Evolutionary conservation across 2,888 invertebrate genomes (phyloP).

Genomic region (Platycheirus albimanus): DNA sequence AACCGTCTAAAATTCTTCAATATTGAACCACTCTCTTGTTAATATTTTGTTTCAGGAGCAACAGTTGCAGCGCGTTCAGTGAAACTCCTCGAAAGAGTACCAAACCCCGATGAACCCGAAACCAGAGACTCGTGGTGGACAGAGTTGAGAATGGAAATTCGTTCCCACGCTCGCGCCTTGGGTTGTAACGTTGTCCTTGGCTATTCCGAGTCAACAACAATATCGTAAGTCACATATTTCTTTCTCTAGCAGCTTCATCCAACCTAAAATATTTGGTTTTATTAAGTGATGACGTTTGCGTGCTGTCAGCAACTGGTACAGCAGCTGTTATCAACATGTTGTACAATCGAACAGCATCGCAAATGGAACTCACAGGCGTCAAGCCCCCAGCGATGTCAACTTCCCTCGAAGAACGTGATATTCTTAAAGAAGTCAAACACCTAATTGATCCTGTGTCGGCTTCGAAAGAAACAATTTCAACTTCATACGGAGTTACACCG

Average conservation of each 20-base stretch:
- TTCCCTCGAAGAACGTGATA: slow-evolving; percentile 84
- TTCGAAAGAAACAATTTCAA: slow-evolving; percentile 76
- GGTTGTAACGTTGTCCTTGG: slow-evolving; percentile 97
- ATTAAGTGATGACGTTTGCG: slow-evolving; percentile 95
- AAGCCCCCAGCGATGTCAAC: slow-evolving; percentile 82
- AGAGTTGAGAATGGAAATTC: slow-evolving; percentile 96
- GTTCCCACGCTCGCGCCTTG: slow-evolving; percentile 95
- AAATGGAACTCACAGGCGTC: slow-evolving; percentile 78
- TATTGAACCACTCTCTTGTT: not conserved
- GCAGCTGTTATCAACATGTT: slow-evolving; percentile 91
- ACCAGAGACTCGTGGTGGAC: slow-evolving; percentile 98
- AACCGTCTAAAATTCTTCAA: no score
- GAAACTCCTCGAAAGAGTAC: slow-evolving; percentile 91
- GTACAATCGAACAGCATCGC: slow-evolving; percentile 82
- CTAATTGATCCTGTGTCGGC: slow-evolving; percentile 25
- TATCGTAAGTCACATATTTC: no score
- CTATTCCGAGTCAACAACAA: slow-evolving; percentile 95
- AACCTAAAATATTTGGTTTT: no score
- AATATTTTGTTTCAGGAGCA: slow-evolving; percentile 84
- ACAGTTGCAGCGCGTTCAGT: slow-evolving; percentile 92
- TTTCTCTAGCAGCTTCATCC: no score
- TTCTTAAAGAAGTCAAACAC: slow-evolving; percentile 63
- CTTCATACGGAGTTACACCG: slow-evolving; percentile 75
- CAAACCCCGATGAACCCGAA: slow-evolving; percentile 94
- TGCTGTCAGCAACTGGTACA: slow-evolving; percentile 96